Evolutionary conservation across 2,888 invertebrate genomes (phyloP), one percentile per base, ranked within the genome.

Genomic region (Orthosia gothica): DNA sequence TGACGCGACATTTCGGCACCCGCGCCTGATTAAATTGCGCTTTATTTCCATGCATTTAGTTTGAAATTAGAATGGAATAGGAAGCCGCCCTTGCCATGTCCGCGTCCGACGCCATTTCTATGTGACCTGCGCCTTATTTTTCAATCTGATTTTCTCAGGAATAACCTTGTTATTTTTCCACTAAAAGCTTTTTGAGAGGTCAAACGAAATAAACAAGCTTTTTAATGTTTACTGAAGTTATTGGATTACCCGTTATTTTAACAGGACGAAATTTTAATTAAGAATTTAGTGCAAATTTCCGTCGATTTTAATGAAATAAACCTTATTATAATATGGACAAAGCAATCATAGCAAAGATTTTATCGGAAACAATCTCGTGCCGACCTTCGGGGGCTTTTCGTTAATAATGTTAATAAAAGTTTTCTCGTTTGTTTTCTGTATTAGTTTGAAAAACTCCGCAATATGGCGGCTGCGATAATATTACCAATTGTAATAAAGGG

Each of bases 381-480:
- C 49, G 50, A 69, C 66, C 61, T 74, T 55, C 15, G 7, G 40
- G 65, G 68, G 65, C 20, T 47, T 68, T 63, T 62, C 71, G 74
- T 79, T 87, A 87, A 88, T 88, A 88, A 90, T 86, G 86, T 88
- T 90, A 81, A 86, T 83, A 79, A 76, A 91, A 91, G 82, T 91
- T 91, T 88, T 86, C 89, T 88, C 86, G 82, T 90, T 90, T 80
- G 72, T 83, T 76, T 70, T 70, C 76, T 64, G 77, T 81, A 79
- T 75, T 76, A 72, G 71, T 79, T 79, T 20, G 67, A 76, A 70
- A 79, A 79, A 82, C 52, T 72, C 45, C 1, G 61, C 68, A 82
- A 73, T 68, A 82, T 82, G 80, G 70, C 70, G 12, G 52, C 65
- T 23, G 13, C 50, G 71, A 67, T 79, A 62, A 55, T 65, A 69